These are phyloP conservation scores for Cephus rjabovi DNA, from an alignment of 2,888 invertebrate genomes.

Conservation along the genomic window DNA sequence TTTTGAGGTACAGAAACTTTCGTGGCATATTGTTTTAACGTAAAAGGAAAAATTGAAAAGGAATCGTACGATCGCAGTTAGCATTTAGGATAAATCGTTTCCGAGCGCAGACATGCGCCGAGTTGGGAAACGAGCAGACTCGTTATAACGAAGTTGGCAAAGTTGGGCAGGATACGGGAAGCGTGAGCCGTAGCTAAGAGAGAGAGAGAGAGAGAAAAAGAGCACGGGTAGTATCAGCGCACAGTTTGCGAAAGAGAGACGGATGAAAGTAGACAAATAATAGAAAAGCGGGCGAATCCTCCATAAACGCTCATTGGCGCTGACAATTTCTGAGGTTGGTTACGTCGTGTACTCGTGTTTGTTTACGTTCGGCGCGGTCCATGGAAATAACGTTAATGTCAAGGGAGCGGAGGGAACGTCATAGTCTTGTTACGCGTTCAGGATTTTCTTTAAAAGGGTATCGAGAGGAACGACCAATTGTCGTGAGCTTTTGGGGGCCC, in stretches of 20 bases:
- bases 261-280: not conserved
- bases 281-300: not conserved
- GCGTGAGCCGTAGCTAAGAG: not conserved
- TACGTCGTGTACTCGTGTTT: not conserved
- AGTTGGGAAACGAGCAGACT: not conserved
- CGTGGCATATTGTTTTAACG: not conserved
- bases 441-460: not conserved
- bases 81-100: not conserved
- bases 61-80: not conserved
- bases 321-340: not conserved
- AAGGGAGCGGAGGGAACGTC: not conserved
- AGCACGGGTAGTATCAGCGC: too few relatives aligned
- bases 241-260: not conserved
- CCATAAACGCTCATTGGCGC: not conserved
- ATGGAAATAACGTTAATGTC: not conserved
- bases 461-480: not conserved
- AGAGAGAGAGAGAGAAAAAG: not conserved
- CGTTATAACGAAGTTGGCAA: not conserved
- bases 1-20: not conserved
- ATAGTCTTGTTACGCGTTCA: not conserved
- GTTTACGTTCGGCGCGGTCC: not conserved
- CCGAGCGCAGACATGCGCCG: not conserved
- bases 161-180: not conserved
- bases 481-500: conserved; percentile 7
- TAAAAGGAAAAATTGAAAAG: not conserved